These are phyloP conservation scores for Acropora tenuis DNA, from an alignment of 64 coral and sea anemone species.

Conservation along the genomic window DNA sequence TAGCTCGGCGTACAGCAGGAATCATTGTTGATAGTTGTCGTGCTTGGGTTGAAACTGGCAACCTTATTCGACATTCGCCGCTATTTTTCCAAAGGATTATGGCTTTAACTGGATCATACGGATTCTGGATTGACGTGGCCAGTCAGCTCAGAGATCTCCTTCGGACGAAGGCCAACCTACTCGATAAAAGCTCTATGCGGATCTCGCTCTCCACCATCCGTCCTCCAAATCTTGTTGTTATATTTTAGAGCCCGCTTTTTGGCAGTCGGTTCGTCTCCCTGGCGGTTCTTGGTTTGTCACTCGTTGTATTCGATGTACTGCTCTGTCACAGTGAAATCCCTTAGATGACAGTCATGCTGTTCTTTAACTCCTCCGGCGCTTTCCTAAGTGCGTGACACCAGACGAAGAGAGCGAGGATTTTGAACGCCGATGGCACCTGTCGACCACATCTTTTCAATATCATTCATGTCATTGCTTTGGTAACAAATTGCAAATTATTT, in stretches of 20 bases:
- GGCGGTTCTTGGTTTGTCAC: conserved; percentile 58
- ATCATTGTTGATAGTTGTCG: background rate
- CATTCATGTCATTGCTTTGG: too few relatives aligned
- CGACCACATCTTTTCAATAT: conserved; percentile 27
- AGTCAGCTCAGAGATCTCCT: conserved; percentile 65
- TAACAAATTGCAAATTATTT: too few relatives aligned
- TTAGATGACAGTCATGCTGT: conserved; percentile 50
- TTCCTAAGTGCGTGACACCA: conserved; percentile 67
- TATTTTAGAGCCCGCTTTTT: conserved; percentile 64
- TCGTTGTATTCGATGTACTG: conserved; percentile 59
- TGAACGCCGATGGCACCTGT: conserved; percentile 14
- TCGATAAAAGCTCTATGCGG: conserved; percentile 32
- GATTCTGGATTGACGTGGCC: conserved; percentile 63
- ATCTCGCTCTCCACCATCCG: conserved; percentile 53
- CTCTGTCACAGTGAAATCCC: conserved; percentile 46
- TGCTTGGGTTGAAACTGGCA: background rate
- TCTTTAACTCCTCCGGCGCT: conserved; percentile 39
- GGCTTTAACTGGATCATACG: conserved; percentile 63
- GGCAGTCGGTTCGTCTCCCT: conserved; percentile 27
- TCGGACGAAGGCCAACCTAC: conserved; percentile 42
- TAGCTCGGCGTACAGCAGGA: background rate
- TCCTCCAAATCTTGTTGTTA: conserved; percentile 70
- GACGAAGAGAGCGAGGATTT: conserved; percentile 9
- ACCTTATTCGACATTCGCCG: conserved; percentile 20
- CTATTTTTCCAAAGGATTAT: conserved; percentile 76